Percentiles rank a stretch among this genome's conserved stretches.
phyloP scores from a whole-genome alignment of 1,140 invertebrate genomes.

The Hirudo medicinalis region DNA sequence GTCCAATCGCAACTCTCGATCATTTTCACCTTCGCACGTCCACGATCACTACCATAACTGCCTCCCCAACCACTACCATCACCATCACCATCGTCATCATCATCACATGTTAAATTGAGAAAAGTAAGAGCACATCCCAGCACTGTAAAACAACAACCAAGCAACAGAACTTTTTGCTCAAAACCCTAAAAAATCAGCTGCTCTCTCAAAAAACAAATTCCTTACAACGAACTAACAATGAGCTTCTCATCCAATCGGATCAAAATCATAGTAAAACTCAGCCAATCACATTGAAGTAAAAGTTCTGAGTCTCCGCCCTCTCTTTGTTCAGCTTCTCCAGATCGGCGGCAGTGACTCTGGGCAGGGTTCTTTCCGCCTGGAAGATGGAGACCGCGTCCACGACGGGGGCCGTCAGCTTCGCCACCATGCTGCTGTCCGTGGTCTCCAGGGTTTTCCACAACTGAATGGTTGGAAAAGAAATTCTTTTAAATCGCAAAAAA shows the following conservation, averaged over 20 bases:
- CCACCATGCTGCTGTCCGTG: slow-evolving; percentile 70
- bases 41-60: neutral
- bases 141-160: no score
- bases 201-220: no score
- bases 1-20: neutral
- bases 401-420: slow-evolving; percentile 65
- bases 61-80: neutral
- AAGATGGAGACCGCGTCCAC: slow-evolving; percentile 58
- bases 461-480: slow-evolving; percentile 26
- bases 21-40: neutral
- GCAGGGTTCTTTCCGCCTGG: slow-evolving; percentile 44
- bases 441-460: slow-evolving; percentile 84
- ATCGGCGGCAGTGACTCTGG: slow-evolving; percentile 45
- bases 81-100: neutral
- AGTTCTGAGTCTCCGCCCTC: slow-evolving; percentile 71
- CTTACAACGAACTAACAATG: no score
- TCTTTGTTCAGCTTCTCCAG: slow-evolving; percentile 54
- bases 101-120: neutral
- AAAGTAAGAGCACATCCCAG: no score
- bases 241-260: neutral
- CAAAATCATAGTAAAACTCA: neutral
- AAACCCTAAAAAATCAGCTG: no score
- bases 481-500: no score
- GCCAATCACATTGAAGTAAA: slow-evolving; percentile 61
- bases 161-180: no score